Evolutionary conservation across 2,888 invertebrate genomes (phyloP), one percentile per base, ranked within the genome.

Genomic region (Cylindroiulus punctatus): DNA sequence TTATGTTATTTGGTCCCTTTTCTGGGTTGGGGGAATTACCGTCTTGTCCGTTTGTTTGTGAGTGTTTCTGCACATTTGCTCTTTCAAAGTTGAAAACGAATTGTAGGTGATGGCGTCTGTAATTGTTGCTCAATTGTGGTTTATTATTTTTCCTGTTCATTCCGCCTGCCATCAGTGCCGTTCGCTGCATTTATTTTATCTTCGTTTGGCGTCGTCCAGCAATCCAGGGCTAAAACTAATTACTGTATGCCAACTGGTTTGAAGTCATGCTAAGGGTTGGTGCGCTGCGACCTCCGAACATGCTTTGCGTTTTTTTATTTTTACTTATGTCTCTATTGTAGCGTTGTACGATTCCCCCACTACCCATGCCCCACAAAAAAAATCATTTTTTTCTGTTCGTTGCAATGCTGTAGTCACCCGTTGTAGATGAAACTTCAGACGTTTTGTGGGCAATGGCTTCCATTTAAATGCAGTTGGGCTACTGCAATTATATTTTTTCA

Each of bases 221-320:
- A 76, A 76, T 76, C 17, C 30, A 30, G 30, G 76, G 76, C 2
- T 76, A 76, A 30, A 30, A 30, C 76, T 30, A 76, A 76, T 76
- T 76, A n/a, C n/a, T n/a, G n/a, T n/a, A 76, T 76, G 76, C 76
- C 76, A 76, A 76, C 30, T 76, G 14, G 76, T 30, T 76, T 76
- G 76, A 76, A 76, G 30, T 76, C 76, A 14, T 76, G 76, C 76
- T 30, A 17, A 30, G 76, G 76, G 76, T 76, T 30, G 30, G 76
- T 30, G 76, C 17, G 3, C 10, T 57, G n/a, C 14, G 7, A 76
- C 30, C 17, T 3, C 30, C 76, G 14, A 30, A 76, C n/a, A 76
- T 76, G 76, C 76, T 76, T n/a, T 30, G 30, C 17, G 76, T 30
- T 30, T 76, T n/a, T n/a, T 76, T 76, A 30, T 76, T 76, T 76